Evolutionary conservation across 2,888 invertebrate genomes (phyloP), one percentile per base, ranked within the genome.

Genomic region (Caprella mutica): DNA sequence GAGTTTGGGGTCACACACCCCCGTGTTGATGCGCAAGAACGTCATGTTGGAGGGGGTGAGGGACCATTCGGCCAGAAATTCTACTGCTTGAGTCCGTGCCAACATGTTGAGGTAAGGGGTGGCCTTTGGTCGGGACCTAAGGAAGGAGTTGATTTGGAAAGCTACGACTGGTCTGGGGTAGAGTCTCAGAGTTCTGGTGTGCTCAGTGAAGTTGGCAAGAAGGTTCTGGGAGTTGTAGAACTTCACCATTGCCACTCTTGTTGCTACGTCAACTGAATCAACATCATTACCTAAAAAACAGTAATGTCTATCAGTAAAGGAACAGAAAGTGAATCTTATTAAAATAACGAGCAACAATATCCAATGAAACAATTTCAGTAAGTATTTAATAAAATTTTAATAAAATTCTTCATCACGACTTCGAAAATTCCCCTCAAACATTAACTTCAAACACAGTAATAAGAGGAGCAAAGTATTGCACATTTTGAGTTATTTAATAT

Each of bases 81-180:
- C 98, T 1, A 98, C 97, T 0, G 98, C 97, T 82, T 86, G 96
- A 2, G 96, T 94, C 67, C 91, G 78, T 0, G 96, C 88, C 70
- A 99, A 93, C 71, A 85, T 84, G 69, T 86, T 86, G 46, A 96
- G 80, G 72, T 96, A 99, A 42, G 82, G 80, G 5, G 77, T 74
- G 12, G 86, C 83, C 66, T 87, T 78, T 0, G 94, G 93, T 30
- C 98, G 78, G 8, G 97, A 97, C 61, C 96, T 79, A 12, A 99
- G 77, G 71, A 97, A 97, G 70, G 92, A 92, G 74, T 93, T 89
- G 69, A 93, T 88, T 76, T 99, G 98, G 70, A 99, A 93, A 5
- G 98, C 97, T 4, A 99, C 98, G 2, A 99, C 98, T 0, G 98
- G 97, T 55, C 98, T 79, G 1, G 98, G 98, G 74, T 97, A 98